Evolutionary conservation across 2,888 invertebrate genomes (phyloP).

Genomic region (Amphipoea lucens): DNA sequence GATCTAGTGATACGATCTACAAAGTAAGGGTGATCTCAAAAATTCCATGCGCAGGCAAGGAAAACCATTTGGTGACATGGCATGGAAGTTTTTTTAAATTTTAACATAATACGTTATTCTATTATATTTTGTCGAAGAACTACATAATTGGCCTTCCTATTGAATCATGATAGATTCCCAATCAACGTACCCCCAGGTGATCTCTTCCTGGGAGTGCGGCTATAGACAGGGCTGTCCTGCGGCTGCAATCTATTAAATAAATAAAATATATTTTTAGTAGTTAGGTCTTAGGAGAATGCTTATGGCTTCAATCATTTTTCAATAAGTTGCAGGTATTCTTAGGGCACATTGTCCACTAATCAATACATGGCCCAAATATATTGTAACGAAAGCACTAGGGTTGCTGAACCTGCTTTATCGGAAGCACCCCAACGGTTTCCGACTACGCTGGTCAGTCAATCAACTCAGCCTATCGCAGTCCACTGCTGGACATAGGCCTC

Average conservation of each 20-base stretch:
- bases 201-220: not conserved
- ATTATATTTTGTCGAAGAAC: not conserved
- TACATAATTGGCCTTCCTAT: not conserved
- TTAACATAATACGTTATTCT: not conserved
- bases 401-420: constrained; percentile 27
- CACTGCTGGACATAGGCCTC: too few species aligned
- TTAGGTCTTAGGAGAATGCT: not conserved
- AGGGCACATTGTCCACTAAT: constrained; percentile 23
- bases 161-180: not conserved
- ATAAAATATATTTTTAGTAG: not conserved
- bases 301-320: not conserved
- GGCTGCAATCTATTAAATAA: not conserved
- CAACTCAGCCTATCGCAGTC: too few species aligned
- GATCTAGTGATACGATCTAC: not conserved
- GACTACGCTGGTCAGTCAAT: constrained; percentile 3
- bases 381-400: constrained; percentile 50
- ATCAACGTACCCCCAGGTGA: not conserved
- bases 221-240: not conserved
- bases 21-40: not conserved
- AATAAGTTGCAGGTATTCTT: constrained; percentile 10
- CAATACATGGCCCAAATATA: constrained; percentile 51
- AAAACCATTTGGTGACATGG: not conserved
- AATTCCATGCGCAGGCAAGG: not conserved
- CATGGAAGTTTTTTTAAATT: not conserved
- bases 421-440: constrained; percentile 48